Percentiles rank a stretch among this genome's conserved stretches.
Conservation (phyloP, 2,888 invertebrate genomes). For the Hartigia nigra region DNA sequence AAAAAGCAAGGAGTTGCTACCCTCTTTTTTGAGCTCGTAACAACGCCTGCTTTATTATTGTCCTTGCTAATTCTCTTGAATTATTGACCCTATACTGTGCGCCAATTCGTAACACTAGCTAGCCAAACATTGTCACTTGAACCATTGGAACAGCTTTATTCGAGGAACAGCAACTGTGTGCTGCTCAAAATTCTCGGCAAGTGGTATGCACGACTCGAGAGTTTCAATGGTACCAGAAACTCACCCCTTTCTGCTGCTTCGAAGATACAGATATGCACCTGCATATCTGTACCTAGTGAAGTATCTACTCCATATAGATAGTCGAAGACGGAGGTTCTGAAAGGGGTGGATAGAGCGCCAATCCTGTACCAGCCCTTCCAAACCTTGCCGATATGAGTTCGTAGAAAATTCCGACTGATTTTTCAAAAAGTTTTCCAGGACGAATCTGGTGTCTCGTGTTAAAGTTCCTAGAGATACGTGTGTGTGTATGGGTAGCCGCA, state of each 20-base stretch:
- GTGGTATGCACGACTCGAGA: neutral
- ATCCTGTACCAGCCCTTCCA: neutral
- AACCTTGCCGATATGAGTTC: neutral
- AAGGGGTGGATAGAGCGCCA: neutral
- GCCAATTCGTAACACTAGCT: neutral
- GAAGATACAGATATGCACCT: neutral
- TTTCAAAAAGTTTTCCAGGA: slow-evolving; percentile 53
- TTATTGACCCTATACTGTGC: neutral
- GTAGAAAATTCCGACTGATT: slow-evolving; percentile 38
- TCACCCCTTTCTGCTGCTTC: neutral
- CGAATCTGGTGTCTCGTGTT: slow-evolving; percentile 29
- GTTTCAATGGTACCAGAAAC: neutral
- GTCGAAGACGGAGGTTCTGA: neutral
- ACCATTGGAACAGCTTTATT: neutral
- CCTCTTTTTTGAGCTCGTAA: neutral
- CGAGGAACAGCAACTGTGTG: neutral
- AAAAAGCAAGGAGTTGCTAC: neutral
- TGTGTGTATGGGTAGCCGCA: neutral
- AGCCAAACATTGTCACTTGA: neutral
- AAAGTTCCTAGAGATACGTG: slow-evolving; percentile 22
- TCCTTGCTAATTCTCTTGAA: neutral
- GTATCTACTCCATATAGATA: neutral
- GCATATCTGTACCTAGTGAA: no score
- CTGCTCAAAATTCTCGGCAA: neutral
- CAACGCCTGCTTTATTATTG: slow-evolving; percentile 3